Percentiles rank a stretch among this genome's conserved stretches.
phyloP scores from a whole-genome alignment of 2,797 vertebrate species.

The Eulemur albifrons region DNA sequence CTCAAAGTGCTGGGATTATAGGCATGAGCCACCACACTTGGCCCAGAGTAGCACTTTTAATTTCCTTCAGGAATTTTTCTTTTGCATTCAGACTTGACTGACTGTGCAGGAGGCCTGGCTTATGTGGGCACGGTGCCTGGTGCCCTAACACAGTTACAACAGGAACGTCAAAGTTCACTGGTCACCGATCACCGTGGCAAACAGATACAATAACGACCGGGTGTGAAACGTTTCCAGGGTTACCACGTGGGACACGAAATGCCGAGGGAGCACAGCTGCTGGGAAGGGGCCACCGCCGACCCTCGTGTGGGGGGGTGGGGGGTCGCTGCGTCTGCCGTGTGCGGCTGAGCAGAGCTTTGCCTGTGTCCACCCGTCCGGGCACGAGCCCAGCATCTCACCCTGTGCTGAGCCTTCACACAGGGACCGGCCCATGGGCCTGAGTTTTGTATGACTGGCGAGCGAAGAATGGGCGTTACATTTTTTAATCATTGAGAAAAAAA shows the following conservation, averaged over 20 bases:
- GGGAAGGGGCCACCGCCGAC: not conserved
- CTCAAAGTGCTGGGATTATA: not conserved
- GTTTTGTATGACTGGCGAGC: not conserved
- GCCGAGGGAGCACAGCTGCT: accelerated
- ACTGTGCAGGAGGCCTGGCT: too few species aligned
- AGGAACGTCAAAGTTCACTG: not conserved
- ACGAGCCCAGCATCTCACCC: not conserved
- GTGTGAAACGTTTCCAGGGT: not conserved
- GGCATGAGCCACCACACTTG: not conserved
- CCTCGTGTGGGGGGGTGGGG: not conserved
- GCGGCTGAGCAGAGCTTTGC: not conserved
- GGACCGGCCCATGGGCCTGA: not conserved
- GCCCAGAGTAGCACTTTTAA: not conserved
- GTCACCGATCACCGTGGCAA: not conserved
- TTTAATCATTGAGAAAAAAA: not conserved
- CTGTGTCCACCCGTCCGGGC: accelerated
- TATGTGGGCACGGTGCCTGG: too few species aligned
- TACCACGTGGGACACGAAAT: not conserved
- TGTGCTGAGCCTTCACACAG: not conserved
- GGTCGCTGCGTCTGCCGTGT: too few species aligned
- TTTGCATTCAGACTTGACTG: not conserved
- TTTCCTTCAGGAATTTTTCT: not conserved
- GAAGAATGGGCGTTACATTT: conserved; percentile 11
- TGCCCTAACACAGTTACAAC: not conserved
- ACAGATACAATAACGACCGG: not conserved